Evolutionary conservation across 2,113 vertebrate genomes (phyloP).

Genomic region (Noctilio leporinus): DNA sequence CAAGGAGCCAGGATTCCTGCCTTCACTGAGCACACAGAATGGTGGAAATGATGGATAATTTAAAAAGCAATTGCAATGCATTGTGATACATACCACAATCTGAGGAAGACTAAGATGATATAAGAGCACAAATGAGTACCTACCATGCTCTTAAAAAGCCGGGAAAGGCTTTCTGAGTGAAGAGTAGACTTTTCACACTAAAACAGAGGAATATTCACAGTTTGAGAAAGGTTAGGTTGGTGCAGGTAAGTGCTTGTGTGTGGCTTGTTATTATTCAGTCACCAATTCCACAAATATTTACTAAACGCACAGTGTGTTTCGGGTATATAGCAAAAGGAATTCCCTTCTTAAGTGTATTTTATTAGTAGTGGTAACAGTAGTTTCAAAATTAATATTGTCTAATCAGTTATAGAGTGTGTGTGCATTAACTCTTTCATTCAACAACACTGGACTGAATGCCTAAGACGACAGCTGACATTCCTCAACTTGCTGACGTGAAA

Average conservation of each 20-base stretch:
- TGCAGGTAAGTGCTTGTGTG: background rate
- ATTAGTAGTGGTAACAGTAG: background rate
- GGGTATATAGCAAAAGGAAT: background rate
- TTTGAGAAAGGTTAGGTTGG: background rate
- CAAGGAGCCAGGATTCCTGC: background rate
- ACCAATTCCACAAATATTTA: background rate
- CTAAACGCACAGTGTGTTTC: background rate
- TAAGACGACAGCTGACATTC: background rate
- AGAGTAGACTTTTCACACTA: background rate
- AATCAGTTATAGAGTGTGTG: background rate
- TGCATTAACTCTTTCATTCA: slow-evolving; percentile 29
- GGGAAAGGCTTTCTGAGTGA: background rate
- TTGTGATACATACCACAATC: background rate
- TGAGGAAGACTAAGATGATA: background rate
- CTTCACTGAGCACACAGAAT: background rate
- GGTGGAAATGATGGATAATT: background rate
- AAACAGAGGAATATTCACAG: background rate
- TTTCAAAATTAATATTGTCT: background rate
- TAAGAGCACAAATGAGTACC: background rate
- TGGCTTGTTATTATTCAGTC: background rate
- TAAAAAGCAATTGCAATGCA: background rate
- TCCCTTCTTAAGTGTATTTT: background rate
- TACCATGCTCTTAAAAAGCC: background rate
- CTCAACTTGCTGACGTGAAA: background rate
- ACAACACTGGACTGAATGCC: background rate